Percentiles rank a stretch among this genome's conserved stretches.
These are phyloP conservation scores for Crossaster papposus DNA, from an alignment of 53 echinoderm and acorn worm genomes.

Conservation along the genomic window DNA sequence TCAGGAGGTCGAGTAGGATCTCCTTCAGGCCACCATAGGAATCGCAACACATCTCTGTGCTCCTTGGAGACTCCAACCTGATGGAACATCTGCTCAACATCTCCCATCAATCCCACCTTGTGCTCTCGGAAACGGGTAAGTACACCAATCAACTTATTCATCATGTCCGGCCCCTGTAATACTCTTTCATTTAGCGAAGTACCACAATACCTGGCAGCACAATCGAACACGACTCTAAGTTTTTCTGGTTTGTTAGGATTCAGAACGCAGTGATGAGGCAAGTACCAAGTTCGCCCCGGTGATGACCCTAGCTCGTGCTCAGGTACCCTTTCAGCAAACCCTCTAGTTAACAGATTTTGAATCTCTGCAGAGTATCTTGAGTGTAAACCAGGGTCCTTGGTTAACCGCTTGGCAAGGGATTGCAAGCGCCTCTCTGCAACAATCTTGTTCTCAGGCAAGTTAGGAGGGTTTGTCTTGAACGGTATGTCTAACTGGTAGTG, in stretches of 20 bases:
- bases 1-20: conserved; percentile 7
- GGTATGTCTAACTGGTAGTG: conserved; percentile 71
- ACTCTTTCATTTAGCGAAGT: conserved; percentile 55
- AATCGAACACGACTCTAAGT: conserved; percentile 63
- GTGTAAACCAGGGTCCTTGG: conserved; percentile 53
- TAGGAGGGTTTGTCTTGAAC: conserved; percentile 23
- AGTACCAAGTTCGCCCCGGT: conserved; percentile 43
- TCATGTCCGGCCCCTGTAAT: conserved; percentile 51
- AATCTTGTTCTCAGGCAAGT: conserved; percentile 55
- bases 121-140: conserved; percentile 22
- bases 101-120: conserved; percentile 49
- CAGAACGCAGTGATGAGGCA: conserved; percentile 69
- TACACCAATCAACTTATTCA: conserved; percentile 33
- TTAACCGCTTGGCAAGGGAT: conserved; percentile 50
- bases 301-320: not conserved
- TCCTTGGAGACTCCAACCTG: conserved; percentile 46
- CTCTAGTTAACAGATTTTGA: not conserved
- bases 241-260: conserved; percentile 61
- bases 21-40: conserved; percentile 46
- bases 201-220: conserved; percentile 57
- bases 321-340: not conserved
- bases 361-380: conserved; percentile 35
- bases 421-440: conserved; percentile 60
- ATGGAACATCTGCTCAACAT: conserved; percentile 60
- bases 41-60: conserved; percentile 43